Evolutionary conservation across 1,140 invertebrate species (phyloP).

Genomic region (Apocrypta bakeri): DNA sequence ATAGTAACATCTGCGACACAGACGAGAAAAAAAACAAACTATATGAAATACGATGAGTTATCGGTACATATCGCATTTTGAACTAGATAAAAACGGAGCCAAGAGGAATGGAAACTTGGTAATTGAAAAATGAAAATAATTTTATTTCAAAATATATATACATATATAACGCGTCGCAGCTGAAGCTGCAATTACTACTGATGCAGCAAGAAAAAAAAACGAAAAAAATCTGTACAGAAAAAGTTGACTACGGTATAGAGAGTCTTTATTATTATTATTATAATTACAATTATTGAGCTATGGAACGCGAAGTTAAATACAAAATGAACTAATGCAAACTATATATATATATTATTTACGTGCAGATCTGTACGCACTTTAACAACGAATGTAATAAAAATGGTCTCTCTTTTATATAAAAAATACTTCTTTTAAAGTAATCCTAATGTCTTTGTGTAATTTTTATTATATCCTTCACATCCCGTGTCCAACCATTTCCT

Average conservation of each 20-base stretch:
- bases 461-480: neutral
- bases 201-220: too few relatives aligned
- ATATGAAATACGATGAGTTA: constrained; percentile 14
- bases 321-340: too few relatives aligned
- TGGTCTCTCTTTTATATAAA: constrained; percentile 44
- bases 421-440: constrained; percentile 8
- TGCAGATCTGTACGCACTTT: constrained; percentile 47
- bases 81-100: neutral
- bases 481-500: neutral
- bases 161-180: too few relatives aligned
- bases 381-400: constrained; percentile 68
- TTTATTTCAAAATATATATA: too few relatives aligned
- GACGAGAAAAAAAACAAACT: too few relatives aligned
- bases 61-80: constrained; percentile 66
- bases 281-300: too few relatives aligned
- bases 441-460: neutral
- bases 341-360: too few relatives aligned
- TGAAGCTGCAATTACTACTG: too few relatives aligned
- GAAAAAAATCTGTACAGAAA: constrained; percentile 36
- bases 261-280: too few relatives aligned
- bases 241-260: neutral
- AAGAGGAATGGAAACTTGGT: neutral
- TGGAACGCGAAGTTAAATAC: too few relatives aligned
- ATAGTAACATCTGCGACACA: neutral
- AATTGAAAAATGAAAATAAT: neutral